These are phyloP conservation scores for Andrena minutula DNA, from an alignment of 2,888 invertebrate species.

Conservation along the genomic window DNA sequence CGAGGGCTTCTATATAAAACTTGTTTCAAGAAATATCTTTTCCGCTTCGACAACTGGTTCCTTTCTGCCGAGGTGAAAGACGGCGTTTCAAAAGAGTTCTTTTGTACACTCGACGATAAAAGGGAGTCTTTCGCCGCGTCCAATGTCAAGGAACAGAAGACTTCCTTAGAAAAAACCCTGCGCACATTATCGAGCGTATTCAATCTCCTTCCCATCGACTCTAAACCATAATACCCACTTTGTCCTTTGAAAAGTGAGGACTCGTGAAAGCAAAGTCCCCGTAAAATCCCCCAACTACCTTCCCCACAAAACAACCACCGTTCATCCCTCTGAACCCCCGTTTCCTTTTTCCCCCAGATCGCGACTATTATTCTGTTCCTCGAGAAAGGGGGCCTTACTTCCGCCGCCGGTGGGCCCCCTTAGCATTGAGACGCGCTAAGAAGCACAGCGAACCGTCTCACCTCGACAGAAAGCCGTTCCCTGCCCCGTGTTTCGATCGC, in stretches of 20 bases:
- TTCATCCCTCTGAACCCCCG: no score
- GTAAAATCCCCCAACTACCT: no score
- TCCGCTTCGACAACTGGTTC: neutral
- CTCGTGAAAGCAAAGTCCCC: no score
- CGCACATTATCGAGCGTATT: neutral
- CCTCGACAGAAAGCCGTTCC: constrained; percentile 4
- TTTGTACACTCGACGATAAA: neutral
- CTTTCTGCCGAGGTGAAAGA: neutral
- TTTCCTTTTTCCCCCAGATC: no score
- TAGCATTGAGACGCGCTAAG: neutral
- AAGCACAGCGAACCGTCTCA: neutral
- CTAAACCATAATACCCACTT: constrained; percentile 1
- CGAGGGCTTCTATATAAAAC: no score
- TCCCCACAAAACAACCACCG: no score
- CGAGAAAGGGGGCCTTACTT: constrained; percentile 1
- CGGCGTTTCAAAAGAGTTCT: neutral
- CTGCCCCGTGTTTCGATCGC: constrained; percentile 42
- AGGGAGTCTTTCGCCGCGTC: neutral
- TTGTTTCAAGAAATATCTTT: neutral
- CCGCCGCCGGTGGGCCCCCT: neutral
- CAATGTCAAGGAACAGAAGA: constrained; percentile 2
- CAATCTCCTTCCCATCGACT: neutral
- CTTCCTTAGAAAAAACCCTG: no score
- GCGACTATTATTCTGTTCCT: no score
- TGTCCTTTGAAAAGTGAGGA: neutral